A percentile compares a stretch with the other conserved stretches of the same genome.
phyloP scores from a whole-genome alignment of 2,797 vertebrate genomes.

The Channa striata region DNA sequence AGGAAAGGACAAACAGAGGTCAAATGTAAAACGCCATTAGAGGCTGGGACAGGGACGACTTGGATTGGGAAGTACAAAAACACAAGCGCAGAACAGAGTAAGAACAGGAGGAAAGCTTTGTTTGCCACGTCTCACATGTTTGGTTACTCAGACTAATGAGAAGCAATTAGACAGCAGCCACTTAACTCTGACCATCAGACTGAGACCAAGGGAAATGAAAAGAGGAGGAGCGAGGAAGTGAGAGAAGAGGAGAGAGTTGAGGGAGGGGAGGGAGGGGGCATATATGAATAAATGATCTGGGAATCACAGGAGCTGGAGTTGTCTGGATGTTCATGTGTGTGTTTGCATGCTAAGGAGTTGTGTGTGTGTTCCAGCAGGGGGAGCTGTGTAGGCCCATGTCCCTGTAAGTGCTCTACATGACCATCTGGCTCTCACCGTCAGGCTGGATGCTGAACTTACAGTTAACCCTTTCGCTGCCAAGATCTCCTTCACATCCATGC shows the following conservation, averaged over 20 bases:
- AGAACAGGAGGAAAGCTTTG: slow-evolving; percentile 51
- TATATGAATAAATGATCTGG: slow-evolving; percentile 51
- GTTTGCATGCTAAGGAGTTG: slow-evolving; percentile 52
- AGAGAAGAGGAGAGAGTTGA: slow-evolving; percentile 14
- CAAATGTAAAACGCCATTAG: slow-evolving; percentile 6
- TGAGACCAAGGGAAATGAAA: slow-evolving; percentile 73
- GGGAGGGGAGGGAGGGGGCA: background rate
- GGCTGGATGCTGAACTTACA: slow-evolving; percentile 74
- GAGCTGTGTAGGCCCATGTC: slow-evolving; percentile 74
- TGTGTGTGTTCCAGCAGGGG: slow-evolving; percentile 74
- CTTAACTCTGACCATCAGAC: slow-evolving; percentile 84
- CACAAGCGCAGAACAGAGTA: slow-evolving; percentile 4
- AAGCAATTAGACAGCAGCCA: slow-evolving; percentile 85
- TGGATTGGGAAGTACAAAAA: slow-evolving; percentile 49
- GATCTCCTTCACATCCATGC: slow-evolving; percentile 3
- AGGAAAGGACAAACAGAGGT: slow-evolving; percentile 47
- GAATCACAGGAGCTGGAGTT: slow-evolving; percentile 57
- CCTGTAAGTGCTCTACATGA: slow-evolving; percentile 78
- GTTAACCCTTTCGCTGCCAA: slow-evolving; percentile 73
- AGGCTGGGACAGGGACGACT: slow-evolving; percentile 2
- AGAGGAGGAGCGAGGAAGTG: slow-evolving; percentile 45
- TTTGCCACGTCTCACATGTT: slow-evolving; percentile 75
- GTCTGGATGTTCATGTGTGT: slow-evolving; percentile 50
- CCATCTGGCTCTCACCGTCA: slow-evolving; percentile 84
- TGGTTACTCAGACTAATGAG: slow-evolving; percentile 82